Evolutionary conservation across 2,797 vertebrate species (phyloP), one percentile per base, ranked within the genome.

Genomic region (Lateolabrax maculatus): DNA sequence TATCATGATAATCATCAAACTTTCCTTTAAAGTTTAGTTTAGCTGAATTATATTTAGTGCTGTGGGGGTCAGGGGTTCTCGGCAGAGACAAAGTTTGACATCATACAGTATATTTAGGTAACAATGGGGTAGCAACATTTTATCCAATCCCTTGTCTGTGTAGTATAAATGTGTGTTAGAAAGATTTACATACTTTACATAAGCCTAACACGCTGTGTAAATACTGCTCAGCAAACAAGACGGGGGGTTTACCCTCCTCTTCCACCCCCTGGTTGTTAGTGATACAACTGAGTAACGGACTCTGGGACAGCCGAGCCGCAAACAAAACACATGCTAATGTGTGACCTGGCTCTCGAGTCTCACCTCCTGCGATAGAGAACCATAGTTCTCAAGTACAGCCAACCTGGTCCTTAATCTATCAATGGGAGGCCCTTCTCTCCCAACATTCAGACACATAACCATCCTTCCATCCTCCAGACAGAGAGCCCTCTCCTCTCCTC

Each of bases 311-410:
- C 61, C 46, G 53, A 84, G 81, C 79, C 44, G 62, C 89, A 90
- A 89, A 93, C 92, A 92, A 93, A 94, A 93, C 91, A 77, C 92
- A 95, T 95, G 93, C 92, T 93, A 95, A 95, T 95, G 90, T 61
- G 44, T 89, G 90, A 93, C 93, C 86, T 44, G 89, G 85, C 91
- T 90, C 91, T 92, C 53, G 21, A 94, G 84, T 66, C 85, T 89
- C 90, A 90, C 92, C 92, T 92, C 87, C 82, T 81, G 90, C 39
- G 73, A 93, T 87, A 84, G 90, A 94, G 91, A 85, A 66, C 87
- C 90, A 78, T 73, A 75, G 91, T 88, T 81, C 90, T 93, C 91
- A 90, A 94, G 93, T 92, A 90, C 88, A 83, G 81, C 90, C 89
- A 93, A 93, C 91, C 91, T 91, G 92, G 93, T 89, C 92, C 92